A percentile compares a stretch with the other conserved stretches of the same genome.
Conservation (phyloP, 2,113 vertebrate genomes). For the Columbina picui region DNA sequence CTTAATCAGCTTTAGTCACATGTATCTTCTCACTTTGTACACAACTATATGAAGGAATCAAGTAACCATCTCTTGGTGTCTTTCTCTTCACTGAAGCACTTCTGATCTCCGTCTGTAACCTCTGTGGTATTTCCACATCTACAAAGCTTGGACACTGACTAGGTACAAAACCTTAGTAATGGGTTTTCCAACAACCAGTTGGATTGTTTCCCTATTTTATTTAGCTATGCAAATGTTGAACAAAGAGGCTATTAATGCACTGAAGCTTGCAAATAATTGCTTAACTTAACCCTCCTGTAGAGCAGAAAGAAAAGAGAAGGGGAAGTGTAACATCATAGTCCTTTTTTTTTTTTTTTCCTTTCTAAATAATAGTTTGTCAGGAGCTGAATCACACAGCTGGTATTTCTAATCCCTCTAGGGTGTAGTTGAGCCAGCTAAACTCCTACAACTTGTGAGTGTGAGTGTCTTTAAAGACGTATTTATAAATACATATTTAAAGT, state of each 20-base stretch:
- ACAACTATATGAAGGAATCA: rapidly evolving
- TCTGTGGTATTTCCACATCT: no score
- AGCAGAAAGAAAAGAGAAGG: neutral
- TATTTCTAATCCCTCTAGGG: rapidly evolving
- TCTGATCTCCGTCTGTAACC: rapidly evolving
- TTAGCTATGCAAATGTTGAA: neutral
- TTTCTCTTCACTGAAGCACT: neutral
- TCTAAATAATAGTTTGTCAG: neutral
- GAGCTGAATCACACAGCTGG: neutral
- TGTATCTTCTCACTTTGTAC: rapidly evolving
- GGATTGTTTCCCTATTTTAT: rapidly evolving
- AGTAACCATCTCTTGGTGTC: no score
- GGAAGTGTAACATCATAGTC: neutral
- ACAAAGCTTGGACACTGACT: neutral
- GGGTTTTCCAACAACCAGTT: neutral
- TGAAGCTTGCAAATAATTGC: neutral
- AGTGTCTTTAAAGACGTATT: neutral
- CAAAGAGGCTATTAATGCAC: neutral
- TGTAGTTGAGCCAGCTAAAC: neutral
- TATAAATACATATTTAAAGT: neutral
- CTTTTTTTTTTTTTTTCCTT: rapidly evolving
- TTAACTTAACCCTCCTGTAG: neutral
- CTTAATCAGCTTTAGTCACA: rapidly evolving
- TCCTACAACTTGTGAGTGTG: no score
- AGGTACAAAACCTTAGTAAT: no score